phyloP scores from a whole-genome alignment of 2,113 vertebrate species.

The Ailuropoda melanoleuca region DNA sequence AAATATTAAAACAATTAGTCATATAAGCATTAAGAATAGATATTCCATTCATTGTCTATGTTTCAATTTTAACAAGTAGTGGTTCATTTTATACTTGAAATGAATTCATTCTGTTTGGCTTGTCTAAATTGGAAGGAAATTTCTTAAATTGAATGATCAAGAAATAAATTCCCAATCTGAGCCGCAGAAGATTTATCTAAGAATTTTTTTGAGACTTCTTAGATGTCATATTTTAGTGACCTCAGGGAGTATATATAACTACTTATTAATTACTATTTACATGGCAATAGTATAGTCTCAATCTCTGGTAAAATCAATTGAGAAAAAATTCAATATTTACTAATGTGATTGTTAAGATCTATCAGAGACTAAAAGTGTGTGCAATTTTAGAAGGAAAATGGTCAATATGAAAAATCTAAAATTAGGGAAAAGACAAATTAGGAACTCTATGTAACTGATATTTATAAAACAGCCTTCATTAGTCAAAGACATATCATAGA shows the following conservation, averaged over 20 bases:
- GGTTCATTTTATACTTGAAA: not conserved
- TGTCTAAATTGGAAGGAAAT: not conserved
- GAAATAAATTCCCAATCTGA: not conserved
- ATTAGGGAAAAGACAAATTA: not conserved
- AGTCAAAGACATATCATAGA: not conserved
- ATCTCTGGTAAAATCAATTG: not conserved
- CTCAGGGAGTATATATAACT: not conserved
- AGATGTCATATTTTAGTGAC: not conserved
- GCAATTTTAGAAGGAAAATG: constrained; percentile 3
- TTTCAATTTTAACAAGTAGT: not conserved
- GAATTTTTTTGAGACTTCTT: not conserved
- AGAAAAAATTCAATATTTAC: not conserved
- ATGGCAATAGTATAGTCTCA: not conserved
- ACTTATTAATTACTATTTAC: not conserved
- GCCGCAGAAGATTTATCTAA: not conserved
- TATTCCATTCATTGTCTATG: not conserved
- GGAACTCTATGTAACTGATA: not conserved
- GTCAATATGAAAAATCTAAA: not conserved
- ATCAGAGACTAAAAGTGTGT: not conserved
- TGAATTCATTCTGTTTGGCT: not conserved
- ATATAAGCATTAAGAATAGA: not conserved
- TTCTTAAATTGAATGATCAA: not conserved
- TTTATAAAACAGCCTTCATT: not conserved
- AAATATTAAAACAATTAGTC: not conserved
- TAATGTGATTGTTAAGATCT: not conserved